A percentile compares a stretch with the other conserved stretches of the same genome.
Conservation (phyloP, 2,797 vertebrate species). For the Sebastes jordani region DNA sequence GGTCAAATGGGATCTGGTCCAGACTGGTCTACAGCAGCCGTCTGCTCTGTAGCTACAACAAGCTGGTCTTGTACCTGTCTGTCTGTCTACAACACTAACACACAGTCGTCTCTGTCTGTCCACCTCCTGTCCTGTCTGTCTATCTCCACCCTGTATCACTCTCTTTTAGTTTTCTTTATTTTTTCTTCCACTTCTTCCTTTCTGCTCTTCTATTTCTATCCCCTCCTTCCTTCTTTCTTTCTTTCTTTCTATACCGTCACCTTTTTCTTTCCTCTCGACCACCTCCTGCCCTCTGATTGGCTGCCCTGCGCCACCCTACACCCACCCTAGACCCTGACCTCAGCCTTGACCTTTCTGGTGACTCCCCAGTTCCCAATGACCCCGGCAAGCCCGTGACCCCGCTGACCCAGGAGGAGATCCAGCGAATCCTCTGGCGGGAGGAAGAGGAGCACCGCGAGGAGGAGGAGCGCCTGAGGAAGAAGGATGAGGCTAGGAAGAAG, state of each 20-base stretch:
- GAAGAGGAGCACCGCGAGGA: conserved; percentile 69
- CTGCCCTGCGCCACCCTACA: conserved; percentile 12
- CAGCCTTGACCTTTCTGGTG: conserved; percentile 87
- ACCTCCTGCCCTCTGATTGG: conserved; percentile 29
- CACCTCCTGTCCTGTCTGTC: conserved; percentile 15
- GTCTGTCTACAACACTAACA: conserved; percentile 34
- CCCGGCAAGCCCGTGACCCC: conserved; percentile 31
- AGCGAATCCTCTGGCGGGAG: conserved; percentile 68
- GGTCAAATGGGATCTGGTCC: conserved; percentile 2
- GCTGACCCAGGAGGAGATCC: conserved; percentile 65
- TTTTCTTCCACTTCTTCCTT: neutral
- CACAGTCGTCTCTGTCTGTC: conserved; percentile 11
- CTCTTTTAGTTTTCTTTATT: conserved; percentile 31
- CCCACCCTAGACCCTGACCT: conserved; percentile 67
- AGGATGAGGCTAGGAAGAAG: conserved; percentile 63
- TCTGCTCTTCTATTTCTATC: neutral
- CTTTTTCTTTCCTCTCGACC: neutral
- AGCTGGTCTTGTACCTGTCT: conserved; percentile 27
- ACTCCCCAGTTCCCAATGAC: conserved; percentile 85
- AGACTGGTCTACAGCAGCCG: conserved; percentile 51
- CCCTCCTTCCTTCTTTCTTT: neutral
- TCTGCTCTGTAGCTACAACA: conserved; percentile 48
- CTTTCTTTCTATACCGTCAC: neutral
- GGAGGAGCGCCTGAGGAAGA: conserved; percentile 65
- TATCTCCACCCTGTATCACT: conserved; percentile 3